Base-by-base conservation (phyloP, 2,888 invertebrate genomes). In the Epistrophella euchroma region DNA sequence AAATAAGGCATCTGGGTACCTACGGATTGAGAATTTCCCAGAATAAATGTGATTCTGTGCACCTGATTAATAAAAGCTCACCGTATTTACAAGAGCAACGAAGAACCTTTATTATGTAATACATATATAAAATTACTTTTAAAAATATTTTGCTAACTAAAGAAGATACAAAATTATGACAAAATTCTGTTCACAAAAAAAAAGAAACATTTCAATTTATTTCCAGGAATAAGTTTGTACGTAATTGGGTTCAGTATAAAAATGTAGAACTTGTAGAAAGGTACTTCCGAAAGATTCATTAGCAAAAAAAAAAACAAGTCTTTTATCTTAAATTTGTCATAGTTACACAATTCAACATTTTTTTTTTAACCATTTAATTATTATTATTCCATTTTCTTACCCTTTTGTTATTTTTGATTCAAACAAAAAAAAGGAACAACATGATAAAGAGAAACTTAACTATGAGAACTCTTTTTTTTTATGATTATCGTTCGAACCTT, bases 381-480 rank as follows among this genome's bases (percentile, higher is more conserved):
- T 50, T 47, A 43, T 50, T 47, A n/a, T 50, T 13, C 22, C 50
- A 22, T 50, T 50, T 50, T 22, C 0, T 19, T 15, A 6, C 52
- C 25, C 15, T 52, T 52, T 52, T 52, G 25, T 25, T 52, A 25
- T 15, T 25, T 15, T 52, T 22, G 52, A 25, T 52, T 52, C 2
- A 52, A 52, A 25, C 22, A 52, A 1, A 25, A 52, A 15, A 15
- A 25, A 15, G 6, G 2, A 52, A 25, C 11, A 22, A 50, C 47
- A 13, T 15, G 22, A 22, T 13, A 15, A 22, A 52, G 6, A 52
- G 6, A 50, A 25, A 15, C 13, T 56, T 78, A 70, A 56, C 55
- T 77, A 78, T 83, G 83, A 56, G 83, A 83, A 83, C 78, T 74
- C 2, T 52, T 52, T 73, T 73, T 83, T 77, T 43, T 55, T 60